These are phyloP conservation scores for Clarias gariepinus DNA, from an alignment of 2,113 vertebrate genomes.

Conservation along the genomic window DNA sequence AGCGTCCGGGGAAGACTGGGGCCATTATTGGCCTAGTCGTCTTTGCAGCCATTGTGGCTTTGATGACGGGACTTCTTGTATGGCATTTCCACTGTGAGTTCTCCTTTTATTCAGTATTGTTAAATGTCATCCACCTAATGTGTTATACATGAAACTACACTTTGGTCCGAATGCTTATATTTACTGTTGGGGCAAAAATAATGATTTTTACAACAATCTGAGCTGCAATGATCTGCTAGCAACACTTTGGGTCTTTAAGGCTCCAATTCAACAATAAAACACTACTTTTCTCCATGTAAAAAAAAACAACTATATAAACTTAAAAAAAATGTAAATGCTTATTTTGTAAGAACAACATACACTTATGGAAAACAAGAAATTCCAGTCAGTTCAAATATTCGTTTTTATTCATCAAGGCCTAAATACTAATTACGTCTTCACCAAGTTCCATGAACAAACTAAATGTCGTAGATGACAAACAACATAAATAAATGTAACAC, in stretches of 20 bases:
- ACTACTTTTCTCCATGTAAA: neutral
- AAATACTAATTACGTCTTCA: neutral
- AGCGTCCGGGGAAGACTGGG: slow-evolving; percentile 58
- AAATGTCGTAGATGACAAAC: too few relatives aligned
- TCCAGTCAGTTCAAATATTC: neutral
- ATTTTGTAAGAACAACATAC: neutral
- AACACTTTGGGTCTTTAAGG: neutral
- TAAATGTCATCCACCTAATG: neutral
- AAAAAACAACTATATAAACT: neutral
- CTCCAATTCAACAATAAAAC: neutral
- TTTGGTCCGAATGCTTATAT: neutral
- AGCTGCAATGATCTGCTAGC: neutral
- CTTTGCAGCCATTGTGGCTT: slow-evolving; percentile 60
- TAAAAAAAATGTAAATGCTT: neutral
- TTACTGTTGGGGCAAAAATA: neutral
- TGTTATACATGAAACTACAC: neutral
- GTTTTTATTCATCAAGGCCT: neutral
- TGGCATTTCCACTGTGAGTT: slow-evolving; percentile 81
- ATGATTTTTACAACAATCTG: neutral
- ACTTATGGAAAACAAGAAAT: neutral
- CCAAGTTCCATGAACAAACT: neutral
- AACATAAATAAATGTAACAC: too few relatives aligned
- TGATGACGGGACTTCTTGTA: slow-evolving; percentile 72
- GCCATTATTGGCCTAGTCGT: slow-evolving; percentile 66
- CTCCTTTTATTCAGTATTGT: neutral